Base-by-base conservation (phyloP, 2,797 vertebrate species). In the Orientallactaga sibirica region DNA sequence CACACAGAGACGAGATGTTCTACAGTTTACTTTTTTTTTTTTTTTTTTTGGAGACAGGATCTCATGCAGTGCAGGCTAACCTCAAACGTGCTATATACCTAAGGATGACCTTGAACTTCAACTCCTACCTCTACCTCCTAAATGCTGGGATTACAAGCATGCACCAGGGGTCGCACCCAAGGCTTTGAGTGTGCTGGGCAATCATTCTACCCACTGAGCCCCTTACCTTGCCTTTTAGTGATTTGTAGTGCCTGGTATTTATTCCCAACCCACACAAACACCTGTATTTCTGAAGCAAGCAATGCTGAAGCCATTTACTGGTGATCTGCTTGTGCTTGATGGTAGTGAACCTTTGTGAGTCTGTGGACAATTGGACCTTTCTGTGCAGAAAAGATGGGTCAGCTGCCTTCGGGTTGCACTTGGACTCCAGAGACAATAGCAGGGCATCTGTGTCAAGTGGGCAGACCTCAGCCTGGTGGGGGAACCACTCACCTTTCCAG, bases 211-310 rank as follows among this genome's bases (percentile, higher is more conserved):
- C 62, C 22, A 6, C 62, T 37, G 33, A 64, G 62, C 62, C 62
- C 62, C 62, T 22, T 48, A 27, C 41, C 25, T 22, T 19, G 8
- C 22, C 16, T 95, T 75, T 82, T 66, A 68, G 12, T 33, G 29
- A 68, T 29, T 14, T 29, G 11, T n/a, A 62, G 55, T 52, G 81
- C n/a, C 43, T 62, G 84, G 18, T 67, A 66, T 73, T 58, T 80
- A 5, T 76, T 85, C 41, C 55, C 88, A 64, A 82, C 74, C 19
- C 7, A 61, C 5, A 48, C 15, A 20, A 52, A 20, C 55, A 19
- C 0, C 81, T 96, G 77, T 61, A 43, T 81, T 91, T 95, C 68
- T 29, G 75, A 58, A 70, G 82, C 1, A 77, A 92, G 74, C 43
- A 48, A 68, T 2, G 24, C 9, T 4, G 55, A 87, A 74, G 68